Base-by-base conservation (phyloP, 2,797 vertebrate species). In the Rhinogobio ventralis region DNA sequence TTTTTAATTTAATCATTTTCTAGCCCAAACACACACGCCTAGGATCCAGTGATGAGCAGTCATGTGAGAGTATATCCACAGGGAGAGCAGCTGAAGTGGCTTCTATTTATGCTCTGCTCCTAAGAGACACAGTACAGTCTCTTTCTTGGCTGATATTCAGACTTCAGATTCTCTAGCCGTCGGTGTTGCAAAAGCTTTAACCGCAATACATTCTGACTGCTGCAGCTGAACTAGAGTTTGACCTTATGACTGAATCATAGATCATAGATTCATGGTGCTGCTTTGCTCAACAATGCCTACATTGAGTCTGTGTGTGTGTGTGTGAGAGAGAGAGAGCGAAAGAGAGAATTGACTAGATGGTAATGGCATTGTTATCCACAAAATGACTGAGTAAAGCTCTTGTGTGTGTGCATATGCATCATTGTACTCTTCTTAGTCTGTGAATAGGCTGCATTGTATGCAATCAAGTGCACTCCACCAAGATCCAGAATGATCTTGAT, bases 401-500 rank as follows among this genome's bases (percentile, higher is more conserved):
- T 77, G 78, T 76, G 77, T 30, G 86, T 46, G 53, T 51, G 49
- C 33, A 75, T 64, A 64, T 13, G 75, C 81, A 53, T 46, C 90
- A 87, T 92, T 94, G 93, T 94, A 83, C 79, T 74, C 14, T 1
- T 76, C 17, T 1, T 73, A 49, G 30, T n/a, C 66, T 87, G 66
- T 94, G 91, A 95, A 95, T 91, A 86, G 75, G 4, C 0, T 33
- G 71, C 69, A 92, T 94, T 95, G 93, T 95, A 68, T 28, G 83
- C 23, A 42, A 53, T 64, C 25, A 36, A 72, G 28, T 30, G 67
- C 87, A 45, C 62, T 83, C 79, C 88, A 82, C 66, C 19, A 80
- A 49, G 86, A 81, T 84, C 77, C 88, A 89, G 84, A 90, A 85
- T 87, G 88, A 83, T 90, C 68, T 90, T 84, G 75, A 92, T 88